Base-by-base conservation (phyloP, 2,113 vertebrate genomes). In the Marmota monax region DNA sequence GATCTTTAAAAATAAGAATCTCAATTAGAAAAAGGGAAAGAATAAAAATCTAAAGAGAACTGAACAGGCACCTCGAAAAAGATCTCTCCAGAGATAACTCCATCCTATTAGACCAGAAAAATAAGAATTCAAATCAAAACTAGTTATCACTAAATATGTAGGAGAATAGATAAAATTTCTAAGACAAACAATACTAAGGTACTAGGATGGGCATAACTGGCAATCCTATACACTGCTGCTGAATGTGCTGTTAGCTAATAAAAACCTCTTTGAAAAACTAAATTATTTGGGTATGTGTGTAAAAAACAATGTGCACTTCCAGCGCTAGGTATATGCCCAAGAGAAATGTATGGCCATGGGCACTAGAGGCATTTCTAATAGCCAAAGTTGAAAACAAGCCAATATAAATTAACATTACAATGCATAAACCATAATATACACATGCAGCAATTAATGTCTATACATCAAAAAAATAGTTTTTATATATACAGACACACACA, bases 61-160 rank as follows among this genome's bases (percentile, higher is more conserved):
- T n/a, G 1, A 85, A 92, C 8, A 56, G n/a, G 67, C 39, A 70
- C 65, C n/a, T 96, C 27, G 56, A 12, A 32, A 94, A 85, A 72
- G 23, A 32, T 63, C 42, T 74, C 74, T 82, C 79, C 29, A 73
- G 23, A 39, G 27, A 14, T 48, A 84, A 76, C 1, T 8, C 37
- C 22, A 42, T 76, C 18, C 85, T 25, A 72, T 37, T 39, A 76
- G n/a, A 95, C 25, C 11, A 88, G 56, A 70, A 91, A 95, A 89
- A 76, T 65, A 39, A 13, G 70, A 79, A 94, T 78, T 37, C 69
- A 73, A 85, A 88, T 22, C 72, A 65, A 37, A 69, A 79, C 37
- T 37, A 69, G 45, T 3, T 34, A 76, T 9, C n/a, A 39, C 32
- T 48, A 72, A 80, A 82, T 65, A 72, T 13, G 45, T 76, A 72